A percentile compares a stretch with the other conserved stretches of the same genome.
These are phyloP conservation scores for Thecocarcelia acutangulata DNA, from an alignment of 2,888 invertebrate genomes.

Conservation along the genomic window DNA sequence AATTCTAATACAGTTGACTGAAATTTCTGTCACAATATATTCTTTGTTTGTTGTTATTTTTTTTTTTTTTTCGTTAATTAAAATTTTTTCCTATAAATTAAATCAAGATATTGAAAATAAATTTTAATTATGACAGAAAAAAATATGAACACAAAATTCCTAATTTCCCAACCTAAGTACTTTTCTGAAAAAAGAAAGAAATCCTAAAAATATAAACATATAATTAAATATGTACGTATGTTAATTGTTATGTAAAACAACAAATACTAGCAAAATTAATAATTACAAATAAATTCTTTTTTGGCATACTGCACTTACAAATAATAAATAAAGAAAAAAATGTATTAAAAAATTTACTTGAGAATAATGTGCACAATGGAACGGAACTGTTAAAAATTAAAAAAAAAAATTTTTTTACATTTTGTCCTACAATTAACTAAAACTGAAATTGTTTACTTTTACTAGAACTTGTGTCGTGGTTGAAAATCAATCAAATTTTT, in stretches of 20 bases:
- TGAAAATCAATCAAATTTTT: no score
- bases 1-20: no score
- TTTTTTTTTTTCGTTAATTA: no score
- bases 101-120: slow-evolving; percentile 33
- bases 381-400: not conserved
- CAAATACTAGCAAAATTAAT: slow-evolving; percentile 28
- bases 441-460: no score
- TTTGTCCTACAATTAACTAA: no score
- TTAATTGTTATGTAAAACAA: slow-evolving; percentile 52
- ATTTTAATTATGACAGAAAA: slow-evolving; percentile 18
- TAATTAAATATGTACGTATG: no score
- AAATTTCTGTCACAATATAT: not conserved
- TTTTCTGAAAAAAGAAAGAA: slow-evolving; percentile 11
- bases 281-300: slow-evolving; percentile 31
- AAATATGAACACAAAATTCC: slow-evolving; percentile 8
- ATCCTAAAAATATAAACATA: slow-evolving; percentile 21
- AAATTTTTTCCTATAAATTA: slow-evolving; percentile 4
- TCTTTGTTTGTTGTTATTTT: not conserved
- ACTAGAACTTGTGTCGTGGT: no score
- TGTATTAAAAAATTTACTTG: slow-evolving; percentile 34
- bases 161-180: slow-evolving; percentile 36
- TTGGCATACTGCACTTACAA: slow-evolving; percentile 50
- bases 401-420: no score
- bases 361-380: slow-evolving; percentile 29
- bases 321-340: slow-evolving; percentile 43